Evolutionary conservation across 2,888 invertebrate genomes (phyloP), one percentile per base, ranked within the genome.

Genomic region (Germaria angustata): DNA sequence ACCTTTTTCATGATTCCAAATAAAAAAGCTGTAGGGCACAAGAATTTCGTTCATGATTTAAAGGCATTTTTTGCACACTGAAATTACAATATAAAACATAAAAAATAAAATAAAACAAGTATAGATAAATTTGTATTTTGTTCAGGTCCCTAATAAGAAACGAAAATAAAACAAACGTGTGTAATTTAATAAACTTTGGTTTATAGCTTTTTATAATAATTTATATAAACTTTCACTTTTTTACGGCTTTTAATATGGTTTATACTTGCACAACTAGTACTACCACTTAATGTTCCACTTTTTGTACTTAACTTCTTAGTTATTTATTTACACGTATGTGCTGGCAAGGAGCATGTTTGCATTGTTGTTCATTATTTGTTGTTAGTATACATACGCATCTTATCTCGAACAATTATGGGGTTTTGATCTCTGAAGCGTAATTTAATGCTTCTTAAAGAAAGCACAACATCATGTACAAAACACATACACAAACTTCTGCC

Each of bases 351-450:
- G 13, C 28, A 41, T 44, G n/a, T 22, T 55, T 53, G 20, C 36
- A 46, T 41, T 72, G 36, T 75, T 39, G 28, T 63, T 11, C 17
- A 4, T 13, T 49, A 8, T 46, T 13, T 44, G 36, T 51, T 46
- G 9, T 49, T 3, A 22, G n/a, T 61, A 13, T 68, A 75, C 69
- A 9, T 68, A 75, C 73, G 51, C 71, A 75, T 82, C 69, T 82
- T 79, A 79, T 82, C 82, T 75, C 32, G 8, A 51, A 57, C 68
- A 69, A 69, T 69, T 78, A 68, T 57, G 63, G 68, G 17, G 72
- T 72, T 78, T 75, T 78, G 81, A 82, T 82, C 81, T 82, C 51
- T 79, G 41, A 65, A 79, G 65, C 82, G 66, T 59, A 66, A 75
- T 66, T 59, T 75, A 69, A 75, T 66, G 59, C 68, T 75, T 79